Base-by-base conservation (phyloP, 2,113 vertebrate genomes). In the Chitala chitala region DNA sequence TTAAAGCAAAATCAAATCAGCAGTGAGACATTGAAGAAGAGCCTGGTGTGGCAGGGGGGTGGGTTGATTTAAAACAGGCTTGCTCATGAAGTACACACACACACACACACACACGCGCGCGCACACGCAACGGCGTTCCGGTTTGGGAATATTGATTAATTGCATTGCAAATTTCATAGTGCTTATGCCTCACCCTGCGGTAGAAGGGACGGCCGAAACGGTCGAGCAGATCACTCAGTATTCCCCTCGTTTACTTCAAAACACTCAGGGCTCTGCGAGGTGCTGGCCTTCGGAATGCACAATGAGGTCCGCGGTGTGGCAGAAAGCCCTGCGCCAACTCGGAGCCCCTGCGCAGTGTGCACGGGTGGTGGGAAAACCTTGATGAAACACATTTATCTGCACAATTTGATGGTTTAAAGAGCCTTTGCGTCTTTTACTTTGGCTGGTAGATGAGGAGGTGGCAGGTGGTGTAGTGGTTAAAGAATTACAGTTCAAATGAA, bases 211-310 rank as follows among this genome's bases (percentile, higher is more conserved):
- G 55, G 74, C 63, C 40, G 65, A 38, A 69, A 48, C 50, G 20
- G 55, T 33, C 53, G 12, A 9, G 12, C 50, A 6, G 63, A 58
- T 42, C 29, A 36, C 51, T 82, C 74, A 74, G 76, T 71, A 79
- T 81, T 81, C 81, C 63, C 69, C 46, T 15, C 54, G 53, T 38
- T 76, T 24, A 46, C 65, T 5, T 42, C 20, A n/a, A 26, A 55
- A 56, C 31, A 48, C 61, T 75, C 72, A 31, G 68, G 75, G 56
- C 72, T 81, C 65, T 53, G 55, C 75, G 59, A 72, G 53, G 75
- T 73, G 73, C 38, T 50, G 7, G 69, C 53, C 61, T 46, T 76
- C 77, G 66, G 78, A 79, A 82, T 84, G 73, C 71, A 56, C 69
- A 77, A 78, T 77, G 70, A 75, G 70, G 64, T 71, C 36, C 48